Evolutionary conservation across 2,888 invertebrate species (phyloP), one percentile per base, ranked within the genome.

Genomic region (Caenorhabditis macrosperma): DNA sequence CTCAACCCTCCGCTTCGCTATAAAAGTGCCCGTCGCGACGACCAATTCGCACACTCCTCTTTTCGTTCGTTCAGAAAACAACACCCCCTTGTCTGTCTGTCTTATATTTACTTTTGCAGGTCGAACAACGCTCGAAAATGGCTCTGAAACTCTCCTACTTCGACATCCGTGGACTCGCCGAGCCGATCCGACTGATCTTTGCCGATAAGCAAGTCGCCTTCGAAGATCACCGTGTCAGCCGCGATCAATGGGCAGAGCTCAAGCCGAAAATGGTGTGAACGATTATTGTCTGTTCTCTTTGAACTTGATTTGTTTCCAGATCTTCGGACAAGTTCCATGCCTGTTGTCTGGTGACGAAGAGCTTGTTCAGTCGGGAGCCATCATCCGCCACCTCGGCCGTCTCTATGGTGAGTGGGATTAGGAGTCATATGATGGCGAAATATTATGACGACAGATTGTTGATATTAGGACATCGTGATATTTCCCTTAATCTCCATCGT

Each of bases 371-470:
- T 82, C 86, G 2, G 87, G 86, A 20, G 85, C 87, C 35, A 86
- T 87, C 76, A 64, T 86, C 46, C 84, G 87, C 55, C 87, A 87
- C 57, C 72, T 87, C 50, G 87, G 72, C n/a, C 69, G 87, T 22
- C 63, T 82, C 28, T 78, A 83, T 68, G 80, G 83, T 85, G 35
- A 60, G 60, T 67, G 12, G 22, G n/a, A n/a, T n/a, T 9, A 46
- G 46, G 46, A 22, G 10, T 26, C 22, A 52, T 52, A 6, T 10
- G 48, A 24, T 17, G 1, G 9, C 46, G n/a, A n/a, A 54, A 54
- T 2, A 38, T n/a, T n/a, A n/a, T n/a, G n/a, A n/a, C n/a, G n/a
- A n/a, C n/a, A n/a, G n/a, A n/a, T n/a, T n/a, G n/a, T n/a, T n/a
- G n/a, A n/a, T n/a, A n/a, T n/a, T n/a, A n/a, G n/a, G n/a, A n/a